Evolutionary conservation across 2,888 invertebrate genomes (phyloP).

Genomic region (Ypsolopha sequella): DNA sequence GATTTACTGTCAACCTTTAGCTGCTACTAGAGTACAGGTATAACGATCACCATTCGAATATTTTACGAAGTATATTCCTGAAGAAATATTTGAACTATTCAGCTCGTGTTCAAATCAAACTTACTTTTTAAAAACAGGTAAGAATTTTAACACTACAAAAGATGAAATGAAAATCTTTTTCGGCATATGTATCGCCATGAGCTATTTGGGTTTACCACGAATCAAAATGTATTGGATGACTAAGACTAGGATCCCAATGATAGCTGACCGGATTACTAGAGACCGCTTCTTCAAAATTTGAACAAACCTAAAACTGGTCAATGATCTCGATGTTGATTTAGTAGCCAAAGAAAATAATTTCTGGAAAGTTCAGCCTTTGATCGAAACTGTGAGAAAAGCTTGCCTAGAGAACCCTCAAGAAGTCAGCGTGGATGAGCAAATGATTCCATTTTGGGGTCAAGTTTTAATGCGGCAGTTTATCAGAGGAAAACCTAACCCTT

Average conservation of each 20-base stretch:
- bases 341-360: conserved; percentile 4
- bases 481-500: conserved; percentile 10
- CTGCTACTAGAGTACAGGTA: no score
- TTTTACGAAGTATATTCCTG: conserved; percentile 3
- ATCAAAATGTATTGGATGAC: conserved; percentile 7
- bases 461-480: conserved; percentile 8
- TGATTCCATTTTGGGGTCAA: conserved; percentile 10
- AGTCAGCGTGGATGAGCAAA: conserved; percentile 8
- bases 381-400: conserved; percentile 5
- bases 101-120: not conserved
- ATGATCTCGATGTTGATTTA: conserved; percentile 3
- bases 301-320: conserved; percentile 4
- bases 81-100: conserved; percentile 5
- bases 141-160: no score
- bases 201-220: conserved; percentile 6
- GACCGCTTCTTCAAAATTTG: not conserved
- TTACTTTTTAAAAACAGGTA: no score
- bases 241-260: conserved; percentile 7
- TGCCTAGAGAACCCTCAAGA: conserved; percentile 5
- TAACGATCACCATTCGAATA: not conserved
- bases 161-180: not conserved
- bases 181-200: conserved; percentile 5
- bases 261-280: conserved; percentile 5
- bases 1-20: not conserved
- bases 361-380: conserved; percentile 5